Evolutionary conservation across 2,113 vertebrate species (phyloP), one percentile per base, ranked within the genome.

Genomic region (Hoplias malabaricus): DNA sequence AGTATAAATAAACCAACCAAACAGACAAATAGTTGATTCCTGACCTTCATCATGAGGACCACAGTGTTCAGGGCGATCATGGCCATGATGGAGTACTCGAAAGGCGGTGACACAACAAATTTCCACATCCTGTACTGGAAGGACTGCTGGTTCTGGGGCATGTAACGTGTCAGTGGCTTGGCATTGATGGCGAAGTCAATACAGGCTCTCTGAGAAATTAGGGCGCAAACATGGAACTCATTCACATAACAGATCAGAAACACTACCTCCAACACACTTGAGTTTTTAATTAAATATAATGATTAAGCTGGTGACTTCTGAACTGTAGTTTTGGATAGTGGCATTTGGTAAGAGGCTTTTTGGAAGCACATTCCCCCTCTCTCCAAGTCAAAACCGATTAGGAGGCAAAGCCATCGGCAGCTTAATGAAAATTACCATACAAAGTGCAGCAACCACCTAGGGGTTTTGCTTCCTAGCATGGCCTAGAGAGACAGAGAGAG

Each of bases 21-120:
- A 21, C 3, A 33, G 1, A 25, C 14, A 6, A 19, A 8, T 25
- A 38, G 36, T 38, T 3, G 23, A 7, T 4, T 25, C 62, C 89
- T 61, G 81, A 98, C 96, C 96, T 98, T 99, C 97, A 99, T 99
- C 97, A 99, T 99, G 62, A 99, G 94, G 19, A 98, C 97, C 56
- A 96, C 93, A 0, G 97, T 99, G 86, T 99, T 99, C 88, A 99
- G 93, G 1, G 97, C 97, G 0, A 99, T 99, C 96, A 99, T 97
- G 80, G 95, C 95, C 96, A 99, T 97, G 85, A 99, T 98, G 81
- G 97, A 97, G 84, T 98, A 99, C 77, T 99, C 97, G 23, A 99
- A 98, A 9, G 97, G 97, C 9, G 96, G 90, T 0, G 97, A 99
- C 42, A 98, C 97, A 81, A 98, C 97, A 16, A 99, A 98, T 40